These are phyloP conservation scores for Philonicus albiceps DNA, from an alignment of 2,888 invertebrate species.

Conservation along the genomic window DNA sequence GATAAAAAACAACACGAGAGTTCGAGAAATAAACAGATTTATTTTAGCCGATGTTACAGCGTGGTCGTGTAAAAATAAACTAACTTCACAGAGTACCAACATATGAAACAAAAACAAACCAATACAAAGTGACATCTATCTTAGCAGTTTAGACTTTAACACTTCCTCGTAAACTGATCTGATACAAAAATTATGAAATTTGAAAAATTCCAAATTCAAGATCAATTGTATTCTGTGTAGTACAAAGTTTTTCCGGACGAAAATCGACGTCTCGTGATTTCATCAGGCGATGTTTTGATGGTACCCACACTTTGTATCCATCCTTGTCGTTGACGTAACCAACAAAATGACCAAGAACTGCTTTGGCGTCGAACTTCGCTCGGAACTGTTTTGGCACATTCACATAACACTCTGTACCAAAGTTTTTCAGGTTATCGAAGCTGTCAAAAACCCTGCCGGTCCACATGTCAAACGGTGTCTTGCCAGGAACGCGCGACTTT, in stretches of 20 bases:
- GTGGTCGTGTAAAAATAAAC: too few relatives aligned
- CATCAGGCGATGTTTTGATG: background rate
- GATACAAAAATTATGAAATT: too few relatives aligned
- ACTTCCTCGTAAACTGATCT: too few relatives aligned
- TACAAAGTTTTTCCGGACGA: background rate
- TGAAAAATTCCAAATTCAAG: background rate
- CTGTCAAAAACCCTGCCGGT: background rate
- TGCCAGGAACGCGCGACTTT: background rate
- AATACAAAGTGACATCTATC: too few relatives aligned
- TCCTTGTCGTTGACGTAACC: background rate
- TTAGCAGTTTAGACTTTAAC: too few relatives aligned
- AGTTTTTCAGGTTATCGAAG: background rate
- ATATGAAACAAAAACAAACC: too few relatives aligned
- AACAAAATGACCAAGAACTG: background rate
- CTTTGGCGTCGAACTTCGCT: background rate
- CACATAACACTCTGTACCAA: background rate
- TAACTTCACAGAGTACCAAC: too few relatives aligned
- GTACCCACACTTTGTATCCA: slow-evolving; percentile 18
- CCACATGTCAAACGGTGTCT: slow-evolving; percentile 15
- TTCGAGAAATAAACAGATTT: too few relatives aligned
- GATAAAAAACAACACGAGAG: too few relatives aligned
- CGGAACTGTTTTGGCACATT: slow-evolving; percentile 1
- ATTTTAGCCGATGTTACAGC: too few relatives aligned
- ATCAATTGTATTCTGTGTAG: background rate
- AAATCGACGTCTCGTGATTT: slow-evolving; percentile 13